Conservation (phyloP, 2,113 vertebrate species). For the Hirundichthys speculiger region DNA sequence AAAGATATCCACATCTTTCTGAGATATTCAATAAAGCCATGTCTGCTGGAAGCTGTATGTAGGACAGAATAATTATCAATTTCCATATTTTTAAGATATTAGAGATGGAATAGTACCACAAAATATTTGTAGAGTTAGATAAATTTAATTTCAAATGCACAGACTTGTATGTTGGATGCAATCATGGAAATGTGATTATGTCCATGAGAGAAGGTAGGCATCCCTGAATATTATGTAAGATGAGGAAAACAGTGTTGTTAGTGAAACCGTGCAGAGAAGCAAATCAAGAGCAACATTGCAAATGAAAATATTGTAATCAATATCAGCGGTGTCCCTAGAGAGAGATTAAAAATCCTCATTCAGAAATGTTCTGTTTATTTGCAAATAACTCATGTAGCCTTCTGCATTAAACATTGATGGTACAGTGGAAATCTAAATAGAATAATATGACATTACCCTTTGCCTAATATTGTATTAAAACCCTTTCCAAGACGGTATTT, state of each 20-base stretch:
- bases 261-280: constrained; percentile 41
- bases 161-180: constrained; percentile 57
- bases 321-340: constrained; percentile 34
- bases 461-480: constrained; percentile 52
- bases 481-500: constrained; percentile 44
- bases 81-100: constrained; percentile 80
- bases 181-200: constrained; percentile 72
- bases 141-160: constrained; percentile 67
- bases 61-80: constrained; percentile 80
- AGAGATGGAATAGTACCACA: constrained; percentile 66
- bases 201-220: constrained; percentile 54
- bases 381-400: constrained; percentile 38
- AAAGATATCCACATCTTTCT: constrained; percentile 66
- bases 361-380: constrained; percentile 49
- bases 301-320: constrained; percentile 38
- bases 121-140: constrained; percentile 70
- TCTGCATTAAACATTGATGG: constrained; percentile 37
- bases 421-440: constrained; percentile 42
- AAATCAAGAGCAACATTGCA: constrained; percentile 35
- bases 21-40: constrained; percentile 71
- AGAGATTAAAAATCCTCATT: constrained; percentile 49
- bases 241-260: constrained; percentile 6
- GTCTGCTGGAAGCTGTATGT: constrained; percentile 61
- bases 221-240: constrained; percentile 58
- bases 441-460: constrained; percentile 40